Conservation (phyloP, 2,888 invertebrate species). For the Heliconius ethilla region DNA sequence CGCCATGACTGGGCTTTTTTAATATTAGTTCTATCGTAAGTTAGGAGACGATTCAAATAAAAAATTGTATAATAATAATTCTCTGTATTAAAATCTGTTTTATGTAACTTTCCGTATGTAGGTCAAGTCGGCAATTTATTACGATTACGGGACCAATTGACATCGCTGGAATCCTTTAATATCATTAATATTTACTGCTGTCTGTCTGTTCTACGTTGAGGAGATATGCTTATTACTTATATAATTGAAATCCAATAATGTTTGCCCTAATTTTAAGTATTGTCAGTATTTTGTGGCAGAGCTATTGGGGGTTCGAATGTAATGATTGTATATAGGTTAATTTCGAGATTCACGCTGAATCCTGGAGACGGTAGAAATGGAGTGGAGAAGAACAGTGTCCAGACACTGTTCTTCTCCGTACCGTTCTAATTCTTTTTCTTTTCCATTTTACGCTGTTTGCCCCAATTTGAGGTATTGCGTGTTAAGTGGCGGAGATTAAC, state of each 20-base stretch:
- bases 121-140: conserved; percentile 25
- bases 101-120: conserved; percentile 9
- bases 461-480: no score
- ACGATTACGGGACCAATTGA: conserved; percentile 23
- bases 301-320: no score
- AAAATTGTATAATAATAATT: not conserved
- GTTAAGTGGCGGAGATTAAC: no score
- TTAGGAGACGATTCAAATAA: not conserved
- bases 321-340: no score
- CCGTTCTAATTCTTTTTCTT: no score
- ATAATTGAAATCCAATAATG: conserved; percentile 1
- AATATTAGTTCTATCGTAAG: not conserved
- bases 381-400: no score
- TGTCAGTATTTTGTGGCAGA: not conserved
- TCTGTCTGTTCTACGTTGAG: conserved; percentile 9
- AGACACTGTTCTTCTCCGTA: no score
- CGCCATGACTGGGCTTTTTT: no score
- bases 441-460: no score
- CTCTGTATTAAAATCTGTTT: not conserved
- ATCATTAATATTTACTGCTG: conserved; percentile 13
- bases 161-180: conserved; percentile 25
- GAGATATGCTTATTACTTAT: not conserved
- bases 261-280: not conserved
- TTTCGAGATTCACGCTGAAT: no score
- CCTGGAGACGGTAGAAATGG: no score